These are phyloP conservation scores for Heteronetta atricapilla DNA, from an alignment of 2,113 vertebrate species.

Conservation along the genomic window DNA sequence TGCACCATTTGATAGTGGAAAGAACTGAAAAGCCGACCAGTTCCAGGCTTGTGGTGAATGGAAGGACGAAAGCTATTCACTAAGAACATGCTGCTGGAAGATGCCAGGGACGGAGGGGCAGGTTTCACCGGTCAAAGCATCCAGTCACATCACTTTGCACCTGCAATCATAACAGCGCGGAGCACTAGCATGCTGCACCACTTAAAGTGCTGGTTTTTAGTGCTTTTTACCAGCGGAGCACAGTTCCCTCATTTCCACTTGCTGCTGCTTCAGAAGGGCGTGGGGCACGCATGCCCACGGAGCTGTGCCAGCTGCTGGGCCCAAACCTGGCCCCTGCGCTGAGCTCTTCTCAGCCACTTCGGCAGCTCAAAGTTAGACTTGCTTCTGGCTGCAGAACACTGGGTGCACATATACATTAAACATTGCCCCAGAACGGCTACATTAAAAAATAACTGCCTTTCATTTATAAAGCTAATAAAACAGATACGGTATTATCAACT, in stretches of 20 bases:
- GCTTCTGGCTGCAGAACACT: not conserved
- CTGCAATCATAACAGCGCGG: not conserved
- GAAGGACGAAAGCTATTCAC: not conserved
- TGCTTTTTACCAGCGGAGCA: no score
- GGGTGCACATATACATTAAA: not conserved
- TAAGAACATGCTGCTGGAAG: not conserved
- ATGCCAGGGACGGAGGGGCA: not conserved
- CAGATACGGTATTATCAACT: accelerated
- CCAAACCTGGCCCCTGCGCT: not conserved
- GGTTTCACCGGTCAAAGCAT: not conserved
- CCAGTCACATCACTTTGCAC: not conserved
- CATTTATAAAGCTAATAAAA: not conserved
- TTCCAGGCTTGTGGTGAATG: not conserved
- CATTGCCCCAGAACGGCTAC: not conserved
- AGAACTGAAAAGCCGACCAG: not conserved
- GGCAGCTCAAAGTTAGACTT: not conserved
- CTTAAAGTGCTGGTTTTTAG: not conserved
- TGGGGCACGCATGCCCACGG: not conserved
- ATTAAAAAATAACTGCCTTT: not conserved
- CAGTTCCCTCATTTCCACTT: not conserved
- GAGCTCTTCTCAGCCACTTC: not conserved
- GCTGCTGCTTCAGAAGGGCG: not conserved
- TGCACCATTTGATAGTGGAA: not conserved
- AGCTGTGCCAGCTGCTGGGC: not conserved
- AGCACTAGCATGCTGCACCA: accelerated